Evolutionary conservation across 2,888 invertebrate genomes (phyloP).

Genomic region (Meta bourneti): DNA sequence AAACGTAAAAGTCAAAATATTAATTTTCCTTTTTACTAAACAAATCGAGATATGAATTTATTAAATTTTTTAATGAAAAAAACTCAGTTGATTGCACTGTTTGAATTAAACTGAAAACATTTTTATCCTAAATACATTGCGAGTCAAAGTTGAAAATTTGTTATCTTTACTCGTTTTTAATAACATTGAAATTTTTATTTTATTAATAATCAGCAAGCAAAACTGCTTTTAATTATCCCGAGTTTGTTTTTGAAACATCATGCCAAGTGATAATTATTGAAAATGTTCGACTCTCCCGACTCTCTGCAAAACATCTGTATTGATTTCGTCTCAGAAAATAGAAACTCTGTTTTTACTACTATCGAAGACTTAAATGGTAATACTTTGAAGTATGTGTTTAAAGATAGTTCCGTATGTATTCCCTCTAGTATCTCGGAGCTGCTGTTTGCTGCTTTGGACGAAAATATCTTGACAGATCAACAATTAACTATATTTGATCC

Average conservation of each 20-base stretch:
- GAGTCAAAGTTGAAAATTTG: too few relatives aligned
- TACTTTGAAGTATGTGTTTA: slow-evolving; percentile 55
- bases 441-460: slow-evolving; percentile 83
- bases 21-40: too few relatives aligned
- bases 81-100: too few relatives aligned
- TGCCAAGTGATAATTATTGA: neutral
- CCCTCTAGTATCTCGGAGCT: slow-evolving; percentile 82
- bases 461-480: slow-evolving; percentile 84
- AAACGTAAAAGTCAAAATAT: too few relatives aligned
- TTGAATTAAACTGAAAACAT: too few relatives aligned
- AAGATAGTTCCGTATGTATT: slow-evolving; percentile 41
- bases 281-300: slow-evolving; percentile 73
- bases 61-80: too few relatives aligned
- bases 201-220: too few relatives aligned
- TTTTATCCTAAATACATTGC: too few relatives aligned
- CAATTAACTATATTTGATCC: slow-evolving; percentile 85
- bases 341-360: slow-evolving; percentile 47
- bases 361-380: slow-evolving; percentile 47
- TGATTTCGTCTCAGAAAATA: slow-evolving; percentile 64
- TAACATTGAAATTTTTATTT: too few relatives aligned
- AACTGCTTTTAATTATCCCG: too few relatives aligned
- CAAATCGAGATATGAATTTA: too few relatives aligned
- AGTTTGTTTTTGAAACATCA: neutral
- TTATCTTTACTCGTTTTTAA: too few relatives aligned
- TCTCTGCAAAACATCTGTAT: slow-evolving; percentile 65